Percentiles rank a stretch among this genome's conserved stretches.
Conservation (phyloP, 2,888 invertebrate genomes). For the Noctuana brunneofusca region DNA sequence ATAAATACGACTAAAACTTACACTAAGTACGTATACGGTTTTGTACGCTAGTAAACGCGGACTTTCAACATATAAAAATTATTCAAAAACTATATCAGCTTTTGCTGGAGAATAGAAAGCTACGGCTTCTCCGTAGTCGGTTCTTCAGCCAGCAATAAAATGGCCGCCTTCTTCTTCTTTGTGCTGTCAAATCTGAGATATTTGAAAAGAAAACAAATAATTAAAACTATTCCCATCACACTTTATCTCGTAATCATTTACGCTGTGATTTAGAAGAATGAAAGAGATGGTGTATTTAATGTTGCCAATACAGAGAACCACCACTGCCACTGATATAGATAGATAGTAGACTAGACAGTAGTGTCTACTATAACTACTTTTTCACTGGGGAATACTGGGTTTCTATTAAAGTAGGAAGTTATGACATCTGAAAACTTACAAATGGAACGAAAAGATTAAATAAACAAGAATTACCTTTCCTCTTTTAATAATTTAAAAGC, state of each 20-base stretch:
- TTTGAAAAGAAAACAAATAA: conserved; percentile 77
- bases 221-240: conserved; percentile 68
- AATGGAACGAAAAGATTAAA: too few species aligned
- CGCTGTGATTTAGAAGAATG: conserved; percentile 51
- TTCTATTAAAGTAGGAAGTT: too few species aligned
- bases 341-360: too few species aligned
- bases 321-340: too few species aligned
- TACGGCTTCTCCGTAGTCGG: conserved; percentile 56
- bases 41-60: conserved; percentile 65
- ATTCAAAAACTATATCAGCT: conserved; percentile 64
- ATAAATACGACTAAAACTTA: conserved; percentile 65
- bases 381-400: too few species aligned
- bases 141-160: conserved; percentile 73
- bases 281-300: conserved; percentile 57
- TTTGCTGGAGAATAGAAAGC: conserved; percentile 47
- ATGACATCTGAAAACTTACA: too few species aligned
- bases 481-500: too few species aligned
- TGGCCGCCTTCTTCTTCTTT: conserved; percentile 81
- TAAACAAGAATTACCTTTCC: too few species aligned
- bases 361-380: too few species aligned
- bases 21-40: conserved; percentile 76
- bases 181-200: conserved; percentile 78
- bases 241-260: conserved; percentile 58
- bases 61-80: conserved; percentile 53
- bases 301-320: too few species aligned